phyloP scores from a whole-genome alignment of 2,113 vertebrate genomes.

The Protobothrops flavoviridis region DNA sequence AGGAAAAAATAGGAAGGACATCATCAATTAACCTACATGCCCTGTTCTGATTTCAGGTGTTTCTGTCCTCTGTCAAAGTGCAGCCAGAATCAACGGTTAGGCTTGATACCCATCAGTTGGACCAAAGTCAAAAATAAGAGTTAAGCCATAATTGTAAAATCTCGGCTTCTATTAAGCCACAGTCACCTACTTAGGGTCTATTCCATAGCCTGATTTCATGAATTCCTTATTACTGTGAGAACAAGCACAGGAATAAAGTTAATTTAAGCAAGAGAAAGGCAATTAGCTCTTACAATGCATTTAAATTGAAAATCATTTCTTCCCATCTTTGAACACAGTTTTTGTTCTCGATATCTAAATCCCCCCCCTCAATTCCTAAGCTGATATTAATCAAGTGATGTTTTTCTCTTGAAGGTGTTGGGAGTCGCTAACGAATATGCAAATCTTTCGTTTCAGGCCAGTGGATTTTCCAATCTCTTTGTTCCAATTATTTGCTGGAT shows the following conservation, averaged over 20 bases:
- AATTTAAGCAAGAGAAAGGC: constrained; percentile 6
- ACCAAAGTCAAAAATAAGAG: neutral
- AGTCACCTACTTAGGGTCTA: neutral
- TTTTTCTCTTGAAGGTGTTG: constrained; percentile 17
- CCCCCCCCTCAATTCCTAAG: constrained; percentile 24
- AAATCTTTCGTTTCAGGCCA: neutral
- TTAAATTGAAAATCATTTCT: constrained; percentile 54
- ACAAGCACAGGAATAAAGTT: constrained; percentile 7
- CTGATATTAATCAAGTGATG: constrained; percentile 18
- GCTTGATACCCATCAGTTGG: neutral
- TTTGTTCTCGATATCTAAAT: constrained; percentile 23
- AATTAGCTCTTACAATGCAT: constrained; percentile 19
- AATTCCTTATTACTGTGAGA: constrained; percentile 8
- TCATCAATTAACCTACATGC: neutral
- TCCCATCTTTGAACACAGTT: constrained; percentile 33
- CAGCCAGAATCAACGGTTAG: neutral
- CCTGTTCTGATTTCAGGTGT: neutral
- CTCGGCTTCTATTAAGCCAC: neutral
- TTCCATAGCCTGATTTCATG: neutral
- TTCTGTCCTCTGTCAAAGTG: neutral
- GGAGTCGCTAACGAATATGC: constrained; percentile 5
- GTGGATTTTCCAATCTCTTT: constrained; percentile 31
- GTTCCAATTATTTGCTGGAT: neutral
- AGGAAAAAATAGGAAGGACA: neutral
- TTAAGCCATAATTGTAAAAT: neutral